Conservation (phyloP, 2,113 vertebrate genomes). For the Rhynchomys soricoides region DNA sequence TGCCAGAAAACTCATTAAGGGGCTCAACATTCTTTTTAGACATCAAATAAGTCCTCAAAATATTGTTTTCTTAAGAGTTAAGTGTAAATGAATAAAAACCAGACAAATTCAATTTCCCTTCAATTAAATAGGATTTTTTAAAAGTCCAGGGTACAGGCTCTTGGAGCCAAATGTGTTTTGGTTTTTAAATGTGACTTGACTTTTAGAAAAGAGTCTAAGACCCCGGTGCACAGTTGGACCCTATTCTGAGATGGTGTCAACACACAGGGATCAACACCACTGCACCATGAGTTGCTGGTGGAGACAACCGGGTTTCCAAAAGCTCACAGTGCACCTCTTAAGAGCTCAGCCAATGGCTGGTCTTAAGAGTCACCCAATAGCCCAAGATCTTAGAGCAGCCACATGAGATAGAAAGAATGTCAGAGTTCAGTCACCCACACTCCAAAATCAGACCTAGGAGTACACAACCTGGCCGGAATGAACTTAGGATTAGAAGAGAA, state of each 20-base stretch:
- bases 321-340: neutral
- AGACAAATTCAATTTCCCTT: constrained; percentile 80
- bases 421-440: neutral
- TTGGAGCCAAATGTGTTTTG: constrained; percentile 69
- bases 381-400: neutral
- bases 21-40: constrained; percentile 73
- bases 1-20: constrained; percentile 76
- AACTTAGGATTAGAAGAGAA: neutral
- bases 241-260: constrained; percentile 54
- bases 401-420: neutral
- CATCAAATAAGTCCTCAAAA: constrained; percentile 77
- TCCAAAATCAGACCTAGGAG: neutral
- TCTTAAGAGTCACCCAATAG: neutral
- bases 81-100: constrained; percentile 80
- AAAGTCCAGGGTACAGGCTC: constrained; percentile 60
- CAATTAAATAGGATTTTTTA: constrained; percentile 71
- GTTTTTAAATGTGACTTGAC: constrained; percentile 68
- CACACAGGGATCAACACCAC: constrained; percentile 7
- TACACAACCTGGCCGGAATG: neutral
- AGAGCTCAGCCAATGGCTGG: neutral
- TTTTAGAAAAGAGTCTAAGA: constrained; percentile 59
- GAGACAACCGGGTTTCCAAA: constrained; percentile 16
- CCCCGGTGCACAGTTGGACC: constrained; percentile 11
- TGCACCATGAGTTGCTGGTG: neutral
- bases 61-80: constrained; percentile 63